Base-by-base conservation (phyloP, 2,888 invertebrate species). In the Carpatolechia fugitivella region DNA sequence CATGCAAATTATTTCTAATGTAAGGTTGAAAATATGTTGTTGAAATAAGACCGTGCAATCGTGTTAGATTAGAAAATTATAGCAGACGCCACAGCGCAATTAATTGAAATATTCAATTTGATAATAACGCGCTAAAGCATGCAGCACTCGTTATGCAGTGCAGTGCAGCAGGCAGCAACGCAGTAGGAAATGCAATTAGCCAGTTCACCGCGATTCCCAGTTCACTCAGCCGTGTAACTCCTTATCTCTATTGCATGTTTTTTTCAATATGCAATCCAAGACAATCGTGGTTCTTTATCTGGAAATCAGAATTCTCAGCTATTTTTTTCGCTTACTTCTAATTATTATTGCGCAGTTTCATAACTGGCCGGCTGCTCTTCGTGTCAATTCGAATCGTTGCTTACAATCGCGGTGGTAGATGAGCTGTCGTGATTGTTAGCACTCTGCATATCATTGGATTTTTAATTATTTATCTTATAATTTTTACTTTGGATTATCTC, bases 211-310 rank as follows among this genome's bases (percentile, higher is more conserved):
- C 73, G 74, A 79, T 67, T 66, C 83, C 66, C 38, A 14, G 41
- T 33, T 82, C 85, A 81, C 83, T 88, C 82, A 82, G 68, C 71
- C 90, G 71, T 86, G 81, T 87, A 89, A 86, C 83, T 70, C 76
- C 88, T 89, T 89, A 90, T 90, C 89, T 88, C 78, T 76, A 74
- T 89, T 89, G 89, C 89, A 88, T 89, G 90, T 82, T 88, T 90
- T n/a, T 90, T 89, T 90, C 87, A 85, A 87, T 89, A 89, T 87
- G 87, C 85, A 87, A 87, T 82, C 78, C 78, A 71, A 85, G 80
- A 86, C 89, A 88, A 89, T 88, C 87, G 81, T 72, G 80, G 74
- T 60, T 68, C 63, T 76, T 82, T 88, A 86, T 89, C 88, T 80
- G 74, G 64, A 77, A 80, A 89, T 89, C 89, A 70, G 81, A 79